phyloP scores from a whole-genome alignment of 2,797 vertebrate species.

The Amblyopsis hoosieri region DNA sequence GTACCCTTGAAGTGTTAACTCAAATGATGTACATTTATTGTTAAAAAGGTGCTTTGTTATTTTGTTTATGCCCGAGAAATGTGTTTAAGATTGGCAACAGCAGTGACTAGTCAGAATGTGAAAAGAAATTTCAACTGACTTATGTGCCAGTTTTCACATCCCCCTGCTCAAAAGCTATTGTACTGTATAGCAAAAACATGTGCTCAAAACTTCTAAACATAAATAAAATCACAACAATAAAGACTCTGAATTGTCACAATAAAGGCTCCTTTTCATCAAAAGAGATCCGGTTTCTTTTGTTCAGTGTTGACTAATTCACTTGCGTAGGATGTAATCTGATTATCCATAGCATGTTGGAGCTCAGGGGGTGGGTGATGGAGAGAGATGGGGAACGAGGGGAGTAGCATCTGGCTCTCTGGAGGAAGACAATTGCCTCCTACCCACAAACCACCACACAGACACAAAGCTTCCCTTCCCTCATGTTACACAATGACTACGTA shows the following conservation, averaged over 20 bases:
- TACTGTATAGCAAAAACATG: too few species aligned
- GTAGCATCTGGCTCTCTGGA: constrained; percentile 32
- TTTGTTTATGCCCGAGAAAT: too few species aligned
- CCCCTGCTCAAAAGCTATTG: too few species aligned
- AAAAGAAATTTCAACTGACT: too few species aligned
- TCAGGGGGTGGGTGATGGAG: constrained; percentile 16
- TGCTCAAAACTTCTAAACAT: too few species aligned
- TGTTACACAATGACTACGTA: constrained; percentile 8
- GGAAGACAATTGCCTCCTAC: constrained; percentile 3
- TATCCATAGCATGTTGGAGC: constrained; percentile 45
- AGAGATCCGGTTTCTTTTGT: constrained; percentile 46
- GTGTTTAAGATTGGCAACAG: too few species aligned
- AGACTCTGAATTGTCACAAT: constrained; percentile 29
- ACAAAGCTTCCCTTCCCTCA: constrained; percentile 1
- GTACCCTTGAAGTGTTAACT: too few species aligned
- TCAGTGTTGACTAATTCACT: constrained; percentile 59
- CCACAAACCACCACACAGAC: not conserved
- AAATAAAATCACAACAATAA: constrained; percentile 18
- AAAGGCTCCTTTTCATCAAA: constrained; percentile 42
- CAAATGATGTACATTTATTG: too few species aligned
- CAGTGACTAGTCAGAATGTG: too few species aligned
- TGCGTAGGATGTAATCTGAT: constrained; percentile 50
- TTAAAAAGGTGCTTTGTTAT: too few species aligned
- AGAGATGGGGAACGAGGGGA: constrained; percentile 8
- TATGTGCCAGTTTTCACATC: too few species aligned